These are phyloP conservation scores for Microcebus lehilahytsara DNA, from an alignment of 2,113 vertebrate genomes.

Conservation along the genomic window DNA sequence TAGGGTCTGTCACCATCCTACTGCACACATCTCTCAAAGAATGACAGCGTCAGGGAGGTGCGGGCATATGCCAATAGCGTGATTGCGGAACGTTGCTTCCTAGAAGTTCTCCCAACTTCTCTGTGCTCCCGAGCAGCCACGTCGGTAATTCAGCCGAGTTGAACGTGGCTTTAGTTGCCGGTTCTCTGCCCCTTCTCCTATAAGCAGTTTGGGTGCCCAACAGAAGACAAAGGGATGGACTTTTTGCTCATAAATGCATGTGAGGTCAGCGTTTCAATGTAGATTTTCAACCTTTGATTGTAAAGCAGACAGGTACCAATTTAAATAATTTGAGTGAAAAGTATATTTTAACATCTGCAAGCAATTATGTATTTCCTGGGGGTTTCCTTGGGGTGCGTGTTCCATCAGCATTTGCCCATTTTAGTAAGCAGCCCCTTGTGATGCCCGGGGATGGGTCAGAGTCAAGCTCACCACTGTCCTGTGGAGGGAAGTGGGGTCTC, in stretches of 20 bases:
- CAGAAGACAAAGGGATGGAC: background rate
- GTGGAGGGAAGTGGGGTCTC: background rate
- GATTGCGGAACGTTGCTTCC: slow-evolving; percentile 32
- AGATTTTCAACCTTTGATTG: background rate
- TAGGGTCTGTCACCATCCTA: background rate
- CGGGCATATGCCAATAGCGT: background rate
- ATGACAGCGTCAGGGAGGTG: background rate
- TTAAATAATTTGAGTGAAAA: background rate
- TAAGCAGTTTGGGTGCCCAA: background rate
- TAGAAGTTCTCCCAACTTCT: background rate
- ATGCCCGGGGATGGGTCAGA: accelerated
- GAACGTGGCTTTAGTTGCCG: accelerated
- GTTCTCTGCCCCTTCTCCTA: background rate
- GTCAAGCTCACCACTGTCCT: background rate
- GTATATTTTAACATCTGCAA: background rate
- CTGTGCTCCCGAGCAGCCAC: accelerated
- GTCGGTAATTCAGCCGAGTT: background rate
- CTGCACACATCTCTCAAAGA: background rate
- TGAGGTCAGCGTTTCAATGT: background rate
- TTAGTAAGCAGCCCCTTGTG: background rate
- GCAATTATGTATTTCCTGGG: background rate
- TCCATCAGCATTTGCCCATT: background rate
- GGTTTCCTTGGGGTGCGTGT: background rate
- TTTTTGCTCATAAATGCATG: background rate
- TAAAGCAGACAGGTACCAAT: background rate